phyloP scores from a whole-genome alignment of 2,113 vertebrate genomes.

The Caracal caracal region DNA sequence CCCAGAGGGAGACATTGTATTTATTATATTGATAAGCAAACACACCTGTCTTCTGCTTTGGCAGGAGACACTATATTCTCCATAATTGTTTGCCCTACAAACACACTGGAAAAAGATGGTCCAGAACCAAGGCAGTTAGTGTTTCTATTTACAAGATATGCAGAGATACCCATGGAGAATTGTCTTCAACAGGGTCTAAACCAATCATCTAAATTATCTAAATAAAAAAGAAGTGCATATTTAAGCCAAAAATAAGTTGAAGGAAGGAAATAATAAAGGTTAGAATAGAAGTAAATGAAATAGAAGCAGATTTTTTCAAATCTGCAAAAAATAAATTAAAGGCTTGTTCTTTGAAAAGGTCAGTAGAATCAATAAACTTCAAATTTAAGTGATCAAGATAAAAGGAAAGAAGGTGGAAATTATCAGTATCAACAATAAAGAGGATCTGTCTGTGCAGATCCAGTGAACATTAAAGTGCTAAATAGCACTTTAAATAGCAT shows the following conservation, averaged over 20 bases:
- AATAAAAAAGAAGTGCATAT: neutral
- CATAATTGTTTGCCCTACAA: neutral
- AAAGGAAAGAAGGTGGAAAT: neutral
- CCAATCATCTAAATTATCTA: neutral
- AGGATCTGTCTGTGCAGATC: neutral
- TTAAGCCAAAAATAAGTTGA: neutral
- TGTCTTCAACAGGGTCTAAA: neutral
- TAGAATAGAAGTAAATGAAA: neutral
- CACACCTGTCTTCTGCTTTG: slow-evolving; percentile 18
- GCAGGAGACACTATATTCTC: neutral
- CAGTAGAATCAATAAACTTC: neutral
- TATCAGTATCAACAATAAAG: neutral
- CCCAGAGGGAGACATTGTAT: neutral
- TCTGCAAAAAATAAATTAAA: neutral
- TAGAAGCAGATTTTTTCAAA: neutral
- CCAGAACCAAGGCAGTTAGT: neutral
- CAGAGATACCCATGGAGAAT: neutral
- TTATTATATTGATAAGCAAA: neutral
- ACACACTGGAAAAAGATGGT: neutral
- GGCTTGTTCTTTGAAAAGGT: neutral
- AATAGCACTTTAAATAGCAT: too few species aligned
- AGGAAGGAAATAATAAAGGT: neutral
- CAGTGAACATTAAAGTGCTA: neutral
- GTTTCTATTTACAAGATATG: neutral
- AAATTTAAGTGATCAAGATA: neutral